phyloP scores from a whole-genome alignment of 2,797 vertebrate genomes.

The Macrochelys suwanniensis region DNA sequence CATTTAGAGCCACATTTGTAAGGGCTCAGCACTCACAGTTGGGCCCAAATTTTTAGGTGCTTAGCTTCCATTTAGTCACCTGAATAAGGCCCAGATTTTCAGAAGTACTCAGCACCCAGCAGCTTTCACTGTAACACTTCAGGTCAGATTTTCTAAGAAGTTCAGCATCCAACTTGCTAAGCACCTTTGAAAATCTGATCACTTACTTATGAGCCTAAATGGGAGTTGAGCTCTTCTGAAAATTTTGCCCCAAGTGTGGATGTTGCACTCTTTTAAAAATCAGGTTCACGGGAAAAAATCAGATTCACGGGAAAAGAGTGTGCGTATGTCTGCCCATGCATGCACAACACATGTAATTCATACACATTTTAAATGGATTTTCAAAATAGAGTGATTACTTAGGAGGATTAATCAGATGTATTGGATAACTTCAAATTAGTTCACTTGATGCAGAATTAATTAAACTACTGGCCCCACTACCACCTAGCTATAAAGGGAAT shows the following conservation, averaged over 20 bases:
- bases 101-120: not conserved
- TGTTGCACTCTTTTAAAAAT: not conserved
- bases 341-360: not conserved
- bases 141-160: not conserved
- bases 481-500: not conserved
- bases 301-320: not conserved
- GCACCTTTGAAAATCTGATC: not conserved
- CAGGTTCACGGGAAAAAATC: not conserved
- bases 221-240: not conserved
- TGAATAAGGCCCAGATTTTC: not conserved
- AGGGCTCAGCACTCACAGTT: not conserved
- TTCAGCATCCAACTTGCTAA: not conserved
- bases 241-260: not conserved
- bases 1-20: not conserved
- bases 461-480: fast-evolving
- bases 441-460: not conserved
- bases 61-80: not conserved
- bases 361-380: not conserved
- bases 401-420: not conserved
- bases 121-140: not conserved
- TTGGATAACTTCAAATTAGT: not conserved
- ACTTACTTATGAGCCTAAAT: not conserved
- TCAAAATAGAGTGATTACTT: not conserved
- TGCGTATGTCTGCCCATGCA: not conserved
- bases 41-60: not conserved